phyloP scores from a whole-genome alignment of 1,140 invertebrate genomes.

The Ceratosolen fusciceps region DNA sequence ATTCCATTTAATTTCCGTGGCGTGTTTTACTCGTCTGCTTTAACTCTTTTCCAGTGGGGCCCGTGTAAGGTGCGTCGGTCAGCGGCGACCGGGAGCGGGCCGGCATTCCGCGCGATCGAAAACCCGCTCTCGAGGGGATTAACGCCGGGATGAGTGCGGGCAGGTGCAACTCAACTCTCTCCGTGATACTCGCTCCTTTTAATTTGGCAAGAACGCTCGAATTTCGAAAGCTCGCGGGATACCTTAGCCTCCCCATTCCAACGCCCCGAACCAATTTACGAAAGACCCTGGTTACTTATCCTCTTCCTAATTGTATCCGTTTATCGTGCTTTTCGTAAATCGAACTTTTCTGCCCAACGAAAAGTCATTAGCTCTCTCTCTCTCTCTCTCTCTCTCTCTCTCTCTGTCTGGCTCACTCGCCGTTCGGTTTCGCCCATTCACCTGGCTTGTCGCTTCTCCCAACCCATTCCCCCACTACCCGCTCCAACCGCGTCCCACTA shows the following conservation, averaged over 20 bases:
- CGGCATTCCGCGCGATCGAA: background rate
- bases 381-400: too few species aligned
- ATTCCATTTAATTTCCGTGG: background rate
- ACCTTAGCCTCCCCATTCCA: too few species aligned
- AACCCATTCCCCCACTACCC: too few species aligned
- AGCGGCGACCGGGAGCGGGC: too few species aligned
- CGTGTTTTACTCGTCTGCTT: background rate
- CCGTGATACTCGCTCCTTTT: conserved; percentile 2
- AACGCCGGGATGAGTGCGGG: background rate
- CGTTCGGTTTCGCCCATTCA: too few species aligned
- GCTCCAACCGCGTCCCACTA: too few species aligned
- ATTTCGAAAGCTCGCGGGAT: conserved; percentile 10
- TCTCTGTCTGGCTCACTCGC: too few species aligned
- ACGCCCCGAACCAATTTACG: background rate
- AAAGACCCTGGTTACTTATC: background rate
- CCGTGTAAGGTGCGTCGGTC: too few species aligned
- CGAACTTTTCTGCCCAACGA: background rate
- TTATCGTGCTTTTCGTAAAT: background rate
- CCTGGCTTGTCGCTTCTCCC: too few species aligned
- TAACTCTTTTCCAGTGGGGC: background rate
- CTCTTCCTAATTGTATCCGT: background rate
- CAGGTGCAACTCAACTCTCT: conserved; percentile 5
- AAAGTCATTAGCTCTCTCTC: background rate
- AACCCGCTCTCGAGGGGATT: background rate
- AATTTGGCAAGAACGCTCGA: conserved; percentile 15